Conservation (phyloP, 2,113 vertebrate genomes). For the Dunckerocampus dactyliophorus region DNA sequence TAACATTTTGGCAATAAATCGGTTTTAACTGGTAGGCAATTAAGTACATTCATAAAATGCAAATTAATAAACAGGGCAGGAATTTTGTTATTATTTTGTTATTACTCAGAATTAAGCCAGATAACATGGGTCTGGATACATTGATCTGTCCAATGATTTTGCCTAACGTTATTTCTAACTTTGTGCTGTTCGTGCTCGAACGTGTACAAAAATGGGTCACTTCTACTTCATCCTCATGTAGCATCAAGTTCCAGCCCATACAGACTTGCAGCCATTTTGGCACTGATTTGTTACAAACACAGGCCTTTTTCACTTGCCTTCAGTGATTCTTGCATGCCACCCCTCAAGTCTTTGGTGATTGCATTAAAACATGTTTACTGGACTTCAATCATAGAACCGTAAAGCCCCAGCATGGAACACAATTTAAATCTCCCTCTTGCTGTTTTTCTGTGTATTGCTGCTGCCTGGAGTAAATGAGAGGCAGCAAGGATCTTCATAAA, state of each 20-base stretch:
- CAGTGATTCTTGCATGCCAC: constrained; percentile 19
- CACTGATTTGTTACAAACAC: constrained; percentile 35
- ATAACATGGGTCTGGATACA: background rate
- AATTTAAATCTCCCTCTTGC: constrained; percentile 21
- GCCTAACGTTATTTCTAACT: too few relatives aligned
- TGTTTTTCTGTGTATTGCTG: constrained; percentile 6
- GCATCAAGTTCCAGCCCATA: constrained; percentile 22
- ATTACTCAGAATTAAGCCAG: background rate
- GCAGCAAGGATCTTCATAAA: constrained; percentile 40
- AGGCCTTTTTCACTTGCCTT: constrained; percentile 45
- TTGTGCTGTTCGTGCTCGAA: too few relatives aligned
- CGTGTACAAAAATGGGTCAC: too few relatives aligned
- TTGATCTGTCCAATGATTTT: background rate
- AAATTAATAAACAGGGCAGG: background rate
- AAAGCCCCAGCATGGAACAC: constrained; percentile 24
- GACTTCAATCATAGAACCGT: constrained; percentile 42
- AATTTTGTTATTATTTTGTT: background rate
- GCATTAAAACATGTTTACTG: constrained; percentile 30
- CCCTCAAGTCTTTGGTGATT: constrained; percentile 29
- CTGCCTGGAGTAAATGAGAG: constrained; percentile 50
- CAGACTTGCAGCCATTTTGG: constrained; percentile 13
- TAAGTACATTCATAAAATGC: background rate
- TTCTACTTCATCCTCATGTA: background rate
- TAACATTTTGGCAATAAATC: constrained; percentile 3
- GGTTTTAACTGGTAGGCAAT: background rate